Evolutionary conservation across 1,140 invertebrate genomes (phyloP), one percentile per base, ranked within the genome.

Genomic region (Diorhabda sublineata): DNA sequence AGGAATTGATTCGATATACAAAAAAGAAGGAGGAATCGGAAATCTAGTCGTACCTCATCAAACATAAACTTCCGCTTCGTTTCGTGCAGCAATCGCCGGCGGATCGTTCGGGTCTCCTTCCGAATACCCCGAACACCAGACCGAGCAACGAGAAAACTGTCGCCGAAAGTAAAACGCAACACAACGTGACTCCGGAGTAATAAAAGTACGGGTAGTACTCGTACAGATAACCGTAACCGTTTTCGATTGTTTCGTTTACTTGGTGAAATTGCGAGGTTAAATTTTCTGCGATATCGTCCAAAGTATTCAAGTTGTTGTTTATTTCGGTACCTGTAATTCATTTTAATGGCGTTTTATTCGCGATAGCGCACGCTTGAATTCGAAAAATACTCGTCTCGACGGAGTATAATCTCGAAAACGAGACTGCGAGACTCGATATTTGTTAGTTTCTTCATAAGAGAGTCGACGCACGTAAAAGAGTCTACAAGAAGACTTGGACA

Each of bases 81-180:
- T 92, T 94, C 80, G 93, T 94, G 78, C 91, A 94, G 72, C 90
- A 90, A 76, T 91, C 88, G 67, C 92, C 91, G 56, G 88, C 90
- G 78, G 91, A 92, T 62, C 87, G 89, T 78, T 92, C 91, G 2
- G 92, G 92, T 72, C 92, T 85, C 81, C 92, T 92, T 42, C 94
- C 94, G 81, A 92, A 96, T 73, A 93, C 90, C 58, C 94, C 94
- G 81, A 91, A 96, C 69, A 94, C 83, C 42, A 97, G 81, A 3
- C 93, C 94, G 75, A 92, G 85, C 61, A 85, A 87, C 72, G 91
- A 84, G 75, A 87, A 89, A 56, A 87, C 71, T 45, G 81, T 79
- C 47, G 84, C 82, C 67, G 86, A 65, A 11, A 88, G 75, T 44
- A 88, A 77, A 2, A 84, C 72, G 59, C 82, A 75, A 72, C 84